Evolutionary conservation across 2,797 vertebrate genomes (phyloP).

Genomic region (Chaenodraco wilsoni): DNA sequence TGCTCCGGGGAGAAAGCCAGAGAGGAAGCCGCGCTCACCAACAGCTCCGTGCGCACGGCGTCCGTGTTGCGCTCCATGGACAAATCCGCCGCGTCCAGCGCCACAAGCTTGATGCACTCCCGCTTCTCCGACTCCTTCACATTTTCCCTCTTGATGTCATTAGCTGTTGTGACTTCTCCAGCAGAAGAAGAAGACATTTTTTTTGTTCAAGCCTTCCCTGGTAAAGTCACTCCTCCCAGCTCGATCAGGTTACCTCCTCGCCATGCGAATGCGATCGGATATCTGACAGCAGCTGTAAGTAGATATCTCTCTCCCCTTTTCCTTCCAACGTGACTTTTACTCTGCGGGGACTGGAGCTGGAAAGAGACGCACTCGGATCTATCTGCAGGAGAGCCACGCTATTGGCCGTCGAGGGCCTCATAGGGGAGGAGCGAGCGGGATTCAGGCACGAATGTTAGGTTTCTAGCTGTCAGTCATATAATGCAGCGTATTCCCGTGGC

Average conservation of each 20-base stretch:
- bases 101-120: constrained; percentile 89
- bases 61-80: constrained; percentile 89
- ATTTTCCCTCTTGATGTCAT: constrained; percentile 96
- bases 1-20: constrained; percentile 98
- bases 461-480: constrained; percentile 87
- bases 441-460: constrained; percentile 78
- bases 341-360: constrained; percentile 90
- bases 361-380: constrained; percentile 84
- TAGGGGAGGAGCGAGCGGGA: constrained; percentile 85
- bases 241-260: constrained; percentile 97
- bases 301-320: constrained; percentile 88
- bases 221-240: constrained; percentile 89
- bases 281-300: constrained; percentile 91
- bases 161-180: constrained; percentile 87
- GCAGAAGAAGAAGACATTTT: constrained; percentile 96
- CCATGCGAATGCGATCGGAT: constrained; percentile 96
- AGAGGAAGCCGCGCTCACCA: constrained; percentile 89
- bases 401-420: constrained; percentile 85
- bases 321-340: constrained; percentile 92
- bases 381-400: constrained; percentile 80
- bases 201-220: constrained; percentile 84
- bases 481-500: constrained; percentile 60
- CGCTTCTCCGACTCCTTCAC: constrained; percentile 88
- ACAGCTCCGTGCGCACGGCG: constrained; percentile 90
- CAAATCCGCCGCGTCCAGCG: constrained; percentile 88